Percentiles rank a stretch among this genome's conserved stretches.
These are phyloP conservation scores for Progne subis DNA, from an alignment of 2,113 vertebrate genomes.

Conservation along the genomic window DNA sequence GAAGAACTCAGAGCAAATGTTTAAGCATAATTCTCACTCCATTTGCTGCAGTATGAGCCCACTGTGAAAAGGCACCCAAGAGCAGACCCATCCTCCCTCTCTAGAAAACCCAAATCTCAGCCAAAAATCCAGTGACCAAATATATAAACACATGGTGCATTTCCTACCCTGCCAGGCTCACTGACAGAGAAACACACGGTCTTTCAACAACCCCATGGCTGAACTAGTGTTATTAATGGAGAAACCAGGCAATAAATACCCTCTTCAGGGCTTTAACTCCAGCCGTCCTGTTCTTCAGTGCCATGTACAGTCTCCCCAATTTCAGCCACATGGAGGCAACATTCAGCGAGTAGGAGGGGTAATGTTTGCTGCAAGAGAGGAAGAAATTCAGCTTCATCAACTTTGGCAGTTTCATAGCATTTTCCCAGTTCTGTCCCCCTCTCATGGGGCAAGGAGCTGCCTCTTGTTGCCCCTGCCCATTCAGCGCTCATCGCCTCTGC, in stretches of 20 bases:
- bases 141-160: neutral
- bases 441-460: constrained; percentile 8
- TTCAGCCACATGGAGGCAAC: constrained; percentile 97
- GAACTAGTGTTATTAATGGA: neutral
- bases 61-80: neutral
- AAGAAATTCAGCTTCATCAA: neutral
- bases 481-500: neutral
- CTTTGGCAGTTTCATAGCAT: neutral
- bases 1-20: neutral
- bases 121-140: neutral
- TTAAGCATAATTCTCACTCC: neutral
- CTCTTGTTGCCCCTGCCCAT: neutral
- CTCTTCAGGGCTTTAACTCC: constrained; percentile 83
- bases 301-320: constrained; percentile 85
- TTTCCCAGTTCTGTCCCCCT: neutral
- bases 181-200: neutral
- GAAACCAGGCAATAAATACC: constrained; percentile 76
- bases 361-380: constrained; percentile 81
- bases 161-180: neutral
- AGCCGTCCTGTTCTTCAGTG: constrained; percentile 73
- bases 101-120: neutral
- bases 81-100: neutral
- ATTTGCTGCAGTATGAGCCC: neutral
- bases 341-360: constrained; percentile 90
- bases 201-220: neutral